Conservation (phyloP, 2,797 vertebrate species). For the Picus viridis region DNA sequence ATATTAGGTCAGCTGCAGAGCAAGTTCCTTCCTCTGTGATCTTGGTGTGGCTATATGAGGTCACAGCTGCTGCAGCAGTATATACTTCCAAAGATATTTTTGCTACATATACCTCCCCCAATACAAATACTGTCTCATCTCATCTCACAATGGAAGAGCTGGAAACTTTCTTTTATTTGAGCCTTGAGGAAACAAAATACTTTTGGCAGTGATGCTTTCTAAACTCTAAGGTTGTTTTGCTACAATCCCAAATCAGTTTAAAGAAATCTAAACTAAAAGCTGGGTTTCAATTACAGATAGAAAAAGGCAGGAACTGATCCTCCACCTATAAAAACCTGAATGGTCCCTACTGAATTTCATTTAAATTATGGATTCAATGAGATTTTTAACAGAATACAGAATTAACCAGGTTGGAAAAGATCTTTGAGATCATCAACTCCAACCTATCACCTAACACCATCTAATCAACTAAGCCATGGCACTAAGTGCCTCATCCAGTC, state of each 20-base stretch:
- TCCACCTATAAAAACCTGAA: neutral
- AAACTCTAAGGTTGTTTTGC: neutral
- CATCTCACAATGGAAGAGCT: neutral
- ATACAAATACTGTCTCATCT: neutral
- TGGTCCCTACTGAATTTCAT: neutral
- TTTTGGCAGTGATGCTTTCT: neutral
- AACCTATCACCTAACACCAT: too few relatives aligned
- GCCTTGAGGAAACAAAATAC: neutral
- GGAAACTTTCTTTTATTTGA: neutral
- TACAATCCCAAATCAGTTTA: neutral
- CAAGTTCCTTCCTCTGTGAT: neutral
- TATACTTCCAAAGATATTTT: neutral
- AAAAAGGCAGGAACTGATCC: neutral
- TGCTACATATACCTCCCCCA: neutral
- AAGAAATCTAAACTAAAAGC: neutral
- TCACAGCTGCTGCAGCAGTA: neutral
- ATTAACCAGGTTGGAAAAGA: too few relatives aligned
- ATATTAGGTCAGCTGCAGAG: neutral
- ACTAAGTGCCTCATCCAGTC: too few relatives aligned
- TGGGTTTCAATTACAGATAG: neutral
- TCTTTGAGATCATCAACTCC: too few relatives aligned
- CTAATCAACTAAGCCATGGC: too few relatives aligned
- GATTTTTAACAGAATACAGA: neutral
- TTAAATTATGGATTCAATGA: neutral
- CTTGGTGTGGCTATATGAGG: neutral